Evolutionary conservation across 2,888 invertebrate genomes (phyloP).

Genomic region (Lycaena phlaeas): DNA sequence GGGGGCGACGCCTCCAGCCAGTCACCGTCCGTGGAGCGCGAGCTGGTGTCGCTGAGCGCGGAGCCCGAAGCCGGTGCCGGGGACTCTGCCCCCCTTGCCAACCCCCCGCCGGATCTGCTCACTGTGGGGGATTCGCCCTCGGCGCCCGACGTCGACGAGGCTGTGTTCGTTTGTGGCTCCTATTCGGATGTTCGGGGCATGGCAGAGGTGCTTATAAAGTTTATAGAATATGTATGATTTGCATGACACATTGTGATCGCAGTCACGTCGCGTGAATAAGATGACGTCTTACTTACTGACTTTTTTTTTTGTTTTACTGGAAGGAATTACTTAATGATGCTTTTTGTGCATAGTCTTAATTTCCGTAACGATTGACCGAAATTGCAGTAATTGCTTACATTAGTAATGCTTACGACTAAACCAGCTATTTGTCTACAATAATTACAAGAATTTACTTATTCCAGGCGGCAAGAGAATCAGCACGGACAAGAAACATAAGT

Average conservation of each 20-base stretch:
- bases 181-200: constrained; percentile 47
- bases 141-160: constrained; percentile 44
- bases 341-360: too few species aligned
- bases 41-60: constrained; percentile 29
- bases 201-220: constrained; percentile 52
- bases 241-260: too few species aligned
- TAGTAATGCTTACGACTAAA: constrained; percentile 20
- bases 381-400: too few species aligned
- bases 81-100: constrained; percentile 7
- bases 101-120: not conserved
- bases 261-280: too few species aligned
- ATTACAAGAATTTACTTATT: not conserved
- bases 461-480: constrained; percentile 45
- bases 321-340: too few species aligned
- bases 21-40: constrained; percentile 56
- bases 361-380: too few species aligned
- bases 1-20: constrained; percentile 33
- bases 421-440: not conserved
- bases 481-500: constrained; percentile 53
- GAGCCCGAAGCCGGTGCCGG: constrained; percentile 16
- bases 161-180: constrained; percentile 45
- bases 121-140: constrained; percentile 22
- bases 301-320: too few species aligned
- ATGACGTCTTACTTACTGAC: too few species aligned
- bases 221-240: too few species aligned